phyloP scores from a whole-genome alignment of 2,888 invertebrate genomes.

The Tachina lurida region DNA sequence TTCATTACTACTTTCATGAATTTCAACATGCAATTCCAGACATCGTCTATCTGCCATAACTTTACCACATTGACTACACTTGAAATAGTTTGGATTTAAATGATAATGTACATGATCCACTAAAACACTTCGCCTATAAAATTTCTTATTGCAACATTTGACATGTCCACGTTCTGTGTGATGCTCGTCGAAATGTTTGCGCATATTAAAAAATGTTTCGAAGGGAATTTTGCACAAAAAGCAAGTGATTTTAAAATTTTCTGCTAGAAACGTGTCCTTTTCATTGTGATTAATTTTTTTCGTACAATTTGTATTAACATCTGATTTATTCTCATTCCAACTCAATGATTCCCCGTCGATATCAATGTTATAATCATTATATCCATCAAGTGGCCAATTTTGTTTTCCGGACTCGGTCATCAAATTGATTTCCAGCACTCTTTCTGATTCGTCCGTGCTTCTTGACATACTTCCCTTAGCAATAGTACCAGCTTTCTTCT shows the following conservation, averaged over 20 bases:
- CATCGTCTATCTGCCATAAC: constrained; percentile 78
- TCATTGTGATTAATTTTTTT: constrained; percentile 73
- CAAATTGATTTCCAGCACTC: constrained; percentile 10
- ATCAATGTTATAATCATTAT: constrained; percentile 22
- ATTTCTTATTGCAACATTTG: constrained; percentile 80
- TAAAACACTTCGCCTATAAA: constrained; percentile 79
- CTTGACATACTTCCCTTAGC: background rate
- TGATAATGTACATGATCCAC: constrained; percentile 81
- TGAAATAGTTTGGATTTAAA: constrained; percentile 81
- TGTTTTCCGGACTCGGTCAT: background rate
- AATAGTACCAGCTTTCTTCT: background rate
- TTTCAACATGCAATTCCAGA: constrained; percentile 77
- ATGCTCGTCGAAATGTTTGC: constrained; percentile 69
- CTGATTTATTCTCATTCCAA: background rate
- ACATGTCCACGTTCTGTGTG: constrained; percentile 78
- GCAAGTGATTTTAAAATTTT: constrained; percentile 79
- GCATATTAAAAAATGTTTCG: constrained; percentile 72
- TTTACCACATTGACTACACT: constrained; percentile 78
- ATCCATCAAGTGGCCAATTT: background rate
- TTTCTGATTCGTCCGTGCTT: background rate
- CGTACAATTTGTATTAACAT: background rate
- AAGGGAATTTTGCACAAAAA: constrained; percentile 76
- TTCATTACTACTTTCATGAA: constrained; percentile 75
- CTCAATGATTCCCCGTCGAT: background rate
- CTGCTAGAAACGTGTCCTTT: constrained; percentile 77